Evolutionary conservation across 2,797 vertebrate species (phyloP).

Genomic region (Sardinella longiceps): DNA sequence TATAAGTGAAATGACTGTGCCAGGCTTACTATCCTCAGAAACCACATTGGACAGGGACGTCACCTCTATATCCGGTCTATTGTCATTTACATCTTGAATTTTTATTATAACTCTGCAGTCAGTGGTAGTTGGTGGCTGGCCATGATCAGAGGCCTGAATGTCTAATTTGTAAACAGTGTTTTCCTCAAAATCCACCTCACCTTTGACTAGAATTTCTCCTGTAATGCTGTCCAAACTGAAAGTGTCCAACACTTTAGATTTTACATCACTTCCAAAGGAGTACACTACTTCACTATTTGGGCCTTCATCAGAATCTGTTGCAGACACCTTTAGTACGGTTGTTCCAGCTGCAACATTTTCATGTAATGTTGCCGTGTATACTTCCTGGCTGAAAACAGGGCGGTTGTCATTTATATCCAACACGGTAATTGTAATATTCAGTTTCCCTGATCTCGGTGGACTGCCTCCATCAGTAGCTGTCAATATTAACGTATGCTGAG

Average conservation of each 20-base stretch:
- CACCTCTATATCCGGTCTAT: constrained; percentile 35
- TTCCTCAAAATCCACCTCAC: constrained; percentile 42
- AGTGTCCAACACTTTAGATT: constrained; percentile 27
- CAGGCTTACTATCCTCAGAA: constrained; percentile 43
- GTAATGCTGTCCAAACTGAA: constrained; percentile 35
- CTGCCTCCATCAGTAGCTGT: constrained; percentile 67
- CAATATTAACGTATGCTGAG: constrained; percentile 47
- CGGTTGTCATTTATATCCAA: constrained; percentile 69
- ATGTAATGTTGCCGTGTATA: constrained; percentile 46
- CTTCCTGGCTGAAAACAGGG: constrained; percentile 59
- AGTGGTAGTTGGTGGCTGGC: neutral
- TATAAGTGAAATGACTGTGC: constrained; percentile 74
- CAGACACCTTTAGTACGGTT: constrained; percentile 47
- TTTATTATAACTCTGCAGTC: constrained; percentile 40
- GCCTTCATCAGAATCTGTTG: constrained; percentile 59
- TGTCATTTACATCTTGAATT: constrained; percentile 42
- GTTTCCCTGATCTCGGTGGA: constrained; percentile 57
- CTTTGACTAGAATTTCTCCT: constrained; percentile 42
- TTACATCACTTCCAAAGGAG: constrained; percentile 50
- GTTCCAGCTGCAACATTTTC: constrained; percentile 60
- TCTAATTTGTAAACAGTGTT: constrained; percentile 34
- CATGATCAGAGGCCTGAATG: constrained; percentile 40
- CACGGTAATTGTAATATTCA: constrained; percentile 58
- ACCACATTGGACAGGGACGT: constrained; percentile 28
- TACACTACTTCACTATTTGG: constrained; percentile 59